phyloP scores from a whole-genome alignment of 2,113 vertebrate species.

The Serilophus lunatus region DNA sequence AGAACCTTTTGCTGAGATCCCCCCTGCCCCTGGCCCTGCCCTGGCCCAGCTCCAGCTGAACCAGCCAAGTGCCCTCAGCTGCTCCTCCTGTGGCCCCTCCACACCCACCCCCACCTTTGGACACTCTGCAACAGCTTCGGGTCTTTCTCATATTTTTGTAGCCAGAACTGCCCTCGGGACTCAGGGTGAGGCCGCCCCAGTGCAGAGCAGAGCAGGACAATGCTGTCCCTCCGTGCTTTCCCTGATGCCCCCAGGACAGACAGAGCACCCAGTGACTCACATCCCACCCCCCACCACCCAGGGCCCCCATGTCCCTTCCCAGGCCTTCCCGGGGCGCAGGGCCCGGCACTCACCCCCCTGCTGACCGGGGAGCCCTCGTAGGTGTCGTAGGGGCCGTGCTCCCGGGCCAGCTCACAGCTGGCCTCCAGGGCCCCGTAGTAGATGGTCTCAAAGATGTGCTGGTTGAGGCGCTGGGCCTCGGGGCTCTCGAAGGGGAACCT shows the following conservation, averaged over 20 bases:
- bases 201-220: background rate
- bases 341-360: constrained; percentile 83
- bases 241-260: background rate
- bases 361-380: constrained; percentile 91
- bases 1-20: background rate
- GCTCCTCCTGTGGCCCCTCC: background rate
- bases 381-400: constrained; percentile 84
- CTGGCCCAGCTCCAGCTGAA: background rate
- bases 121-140: background rate
- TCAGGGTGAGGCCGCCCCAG: background rate
- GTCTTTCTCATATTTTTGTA: too few relatives aligned
- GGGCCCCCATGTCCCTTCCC: background rate
- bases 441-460: constrained; percentile 97
- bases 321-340: background rate
- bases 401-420: constrained; percentile 87
- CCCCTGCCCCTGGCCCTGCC: background rate
- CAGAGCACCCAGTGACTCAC: background rate
- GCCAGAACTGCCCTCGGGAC: background rate
- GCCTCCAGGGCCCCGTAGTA: constrained; percentile 91
- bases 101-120: background rate
- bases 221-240: background rate
- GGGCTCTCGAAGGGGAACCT: constrained; percentile 91
- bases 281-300: fast-evolving
- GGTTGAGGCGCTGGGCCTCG: constrained; percentile 88
- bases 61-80: background rate